These are phyloP conservation scores for Congeria kusceri DNA, from an alignment of 2,888 invertebrate species.

Conservation along the genomic window DNA sequence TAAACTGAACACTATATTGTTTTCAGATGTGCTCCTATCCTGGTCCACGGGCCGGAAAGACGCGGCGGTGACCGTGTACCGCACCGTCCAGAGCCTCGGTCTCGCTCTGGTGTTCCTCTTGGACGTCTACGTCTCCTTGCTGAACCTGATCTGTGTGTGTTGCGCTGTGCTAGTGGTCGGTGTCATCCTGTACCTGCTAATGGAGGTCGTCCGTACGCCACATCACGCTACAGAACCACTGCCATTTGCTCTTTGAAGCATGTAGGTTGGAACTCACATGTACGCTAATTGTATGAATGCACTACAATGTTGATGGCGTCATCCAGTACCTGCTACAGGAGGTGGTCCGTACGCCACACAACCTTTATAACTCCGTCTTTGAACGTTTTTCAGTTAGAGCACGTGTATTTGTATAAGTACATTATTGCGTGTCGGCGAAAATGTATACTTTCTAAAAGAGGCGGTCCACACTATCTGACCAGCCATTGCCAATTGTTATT, in stretches of 20 bases:
- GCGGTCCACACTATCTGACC: too few species aligned
- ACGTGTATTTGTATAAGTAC: too few species aligned
- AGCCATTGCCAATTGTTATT: too few species aligned
- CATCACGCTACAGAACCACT: conserved; percentile 64
- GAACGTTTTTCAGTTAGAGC: too few species aligned
- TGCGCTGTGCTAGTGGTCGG: conserved; percentile 67
- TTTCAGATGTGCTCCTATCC: conserved; percentile 54
- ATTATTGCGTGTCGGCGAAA: too few species aligned
- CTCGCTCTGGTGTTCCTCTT: conserved; percentile 69
- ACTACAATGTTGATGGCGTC: conserved; percentile 68
- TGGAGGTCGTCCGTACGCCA: conserved; percentile 69
- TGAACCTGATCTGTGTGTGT: conserved; percentile 64
- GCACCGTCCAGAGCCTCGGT: conserved; percentile 76
- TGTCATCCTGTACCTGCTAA: conserved; percentile 66
- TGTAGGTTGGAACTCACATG: too few species aligned
- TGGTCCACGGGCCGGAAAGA: conserved; percentile 66
- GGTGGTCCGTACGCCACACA: conserved; percentile 67
- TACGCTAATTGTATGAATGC: too few species aligned
- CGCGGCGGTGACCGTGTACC: conserved; percentile 75
- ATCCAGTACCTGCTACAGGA: conserved; percentile 69
- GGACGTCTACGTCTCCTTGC: conserved; percentile 62
- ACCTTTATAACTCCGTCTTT: too few species aligned
- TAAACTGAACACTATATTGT: too few species aligned
- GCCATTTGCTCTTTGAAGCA: conserved; percentile 61
- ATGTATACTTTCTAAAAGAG: too few species aligned